Base-by-base conservation (phyloP, 2,888 invertebrate genomes). In the Megastigmus dorsalis region DNA sequence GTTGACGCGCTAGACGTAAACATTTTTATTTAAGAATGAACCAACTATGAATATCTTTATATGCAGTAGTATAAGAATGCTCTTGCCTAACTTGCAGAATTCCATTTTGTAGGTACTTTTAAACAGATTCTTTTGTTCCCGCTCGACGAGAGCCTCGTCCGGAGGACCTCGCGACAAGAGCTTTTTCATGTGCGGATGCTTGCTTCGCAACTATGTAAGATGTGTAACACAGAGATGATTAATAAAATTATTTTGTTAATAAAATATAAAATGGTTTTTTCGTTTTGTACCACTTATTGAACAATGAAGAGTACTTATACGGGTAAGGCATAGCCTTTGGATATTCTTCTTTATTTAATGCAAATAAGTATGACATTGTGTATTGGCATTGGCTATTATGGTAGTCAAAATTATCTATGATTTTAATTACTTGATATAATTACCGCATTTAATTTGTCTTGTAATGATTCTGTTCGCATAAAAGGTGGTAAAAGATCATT, bases 51-150 rank as follows among this genome's bases (percentile, higher is more conserved):
- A 33, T 7, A 23, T 50, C 9, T 15, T 33, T 13, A 20, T 38
- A 50, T 38, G n/a, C n/a, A 45, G 20, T 52, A 59, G 36, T 43
- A 26, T 28, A 26, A n/a, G n/a, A 59, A 28, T n/a, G n/a, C 9
- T 54, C 57, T 76, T 78, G 77, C 80, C 80, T 62, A 74, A 66
- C 26, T 54, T 79, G 1, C 75, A 80, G 60, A 80, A 82, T 55
- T 82, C 80, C 10, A 76, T 3, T 48, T 82, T 81, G 69, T 84
- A 85, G 3, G 78, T 33, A 20, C 82, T 80, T 60, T 65, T 74
- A 2, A 55, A 63, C 0, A 66, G 33, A 55, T 81, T 81, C 10
- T 80, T 78, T 2, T 82, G 70, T 9, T 82, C 78, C n/a, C 43
- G 30, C 33, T 81, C 79, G 48, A 84, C 75, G 3, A 82, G 3